These are phyloP conservation scores for Chlorops oryzae DNA, from an alignment of 1,140 invertebrate species.

Conservation along the genomic window DNA sequence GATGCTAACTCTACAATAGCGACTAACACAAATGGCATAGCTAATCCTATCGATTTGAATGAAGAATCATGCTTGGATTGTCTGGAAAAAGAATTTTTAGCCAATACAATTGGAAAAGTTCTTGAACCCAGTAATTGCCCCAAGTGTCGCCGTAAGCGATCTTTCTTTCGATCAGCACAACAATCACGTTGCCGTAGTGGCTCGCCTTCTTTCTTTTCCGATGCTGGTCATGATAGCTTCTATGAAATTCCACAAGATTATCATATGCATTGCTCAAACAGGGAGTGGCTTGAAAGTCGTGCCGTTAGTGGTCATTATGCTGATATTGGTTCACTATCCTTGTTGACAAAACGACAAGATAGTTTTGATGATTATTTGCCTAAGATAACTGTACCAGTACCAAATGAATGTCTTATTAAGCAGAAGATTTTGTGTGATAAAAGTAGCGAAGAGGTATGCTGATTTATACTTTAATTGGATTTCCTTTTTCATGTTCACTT, in stretches of 20 bases:
- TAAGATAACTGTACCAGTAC: no score
- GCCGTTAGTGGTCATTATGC: neutral
- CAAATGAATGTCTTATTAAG: no score
- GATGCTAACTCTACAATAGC: conserved; percentile 2
- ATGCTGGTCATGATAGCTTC: neutral
- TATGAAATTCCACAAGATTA: neutral
- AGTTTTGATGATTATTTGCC: no score
- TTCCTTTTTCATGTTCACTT: no score
- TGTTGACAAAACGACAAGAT: no score
- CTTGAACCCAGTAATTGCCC: conserved; percentile 30
- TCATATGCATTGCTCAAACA: neutral
- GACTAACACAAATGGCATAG: neutral
- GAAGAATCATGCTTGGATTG: conserved; percentile 44
- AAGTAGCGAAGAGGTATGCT: no score
- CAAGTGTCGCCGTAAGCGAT: conserved; percentile 28
- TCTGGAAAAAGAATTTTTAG: conserved; percentile 42
- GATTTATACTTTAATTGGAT: no score
- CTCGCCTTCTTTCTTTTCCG: conserved; percentile 18
- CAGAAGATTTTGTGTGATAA: no score
- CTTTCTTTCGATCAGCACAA: conserved; percentile 20
- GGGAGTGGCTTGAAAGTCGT: conserved; percentile 5
- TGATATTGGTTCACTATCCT: no score
- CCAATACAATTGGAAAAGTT: conserved; percentile 40
- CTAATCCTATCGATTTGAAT: no score
- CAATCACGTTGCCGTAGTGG: conserved; percentile 31